Percentiles rank a stretch among this genome's conserved stretches.
phyloP scores from a whole-genome alignment of 1,140 invertebrate species.

The Adoxophyes honmai region DNA sequence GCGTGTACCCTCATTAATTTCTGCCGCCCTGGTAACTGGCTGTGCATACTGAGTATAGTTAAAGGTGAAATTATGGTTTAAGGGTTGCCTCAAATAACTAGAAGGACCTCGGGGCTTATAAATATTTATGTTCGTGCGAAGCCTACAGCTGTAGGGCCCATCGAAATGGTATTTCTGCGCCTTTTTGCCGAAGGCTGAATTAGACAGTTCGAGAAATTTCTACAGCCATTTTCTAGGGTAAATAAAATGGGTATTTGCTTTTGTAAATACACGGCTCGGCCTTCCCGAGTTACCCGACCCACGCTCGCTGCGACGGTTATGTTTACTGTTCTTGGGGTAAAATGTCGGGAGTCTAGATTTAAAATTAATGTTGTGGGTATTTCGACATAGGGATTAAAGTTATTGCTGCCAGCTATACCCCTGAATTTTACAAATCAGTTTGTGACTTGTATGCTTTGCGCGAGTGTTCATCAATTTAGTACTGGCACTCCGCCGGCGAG shows the following conservation, averaged over 20 bases:
- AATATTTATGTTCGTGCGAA: conserved; percentile 15
- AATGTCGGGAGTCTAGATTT: not conserved
- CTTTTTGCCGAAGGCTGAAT: not conserved
- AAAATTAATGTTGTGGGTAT: not conserved
- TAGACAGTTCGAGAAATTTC: conserved; percentile 7
- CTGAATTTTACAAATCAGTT: too few relatives aligned
- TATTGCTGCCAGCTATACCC: too few relatives aligned
- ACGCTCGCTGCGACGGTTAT: not conserved
- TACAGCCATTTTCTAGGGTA: not conserved
- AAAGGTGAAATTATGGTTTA: conserved; percentile 2
- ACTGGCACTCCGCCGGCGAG: too few relatives aligned
- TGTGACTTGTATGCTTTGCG: too few relatives aligned
- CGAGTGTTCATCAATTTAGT: too few relatives aligned
- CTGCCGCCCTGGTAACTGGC: conserved; percentile 55
- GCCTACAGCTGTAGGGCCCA: not conserved
- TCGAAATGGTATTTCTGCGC: not conserved
- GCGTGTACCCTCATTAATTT: conserved; percentile 62
- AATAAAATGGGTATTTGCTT: not conserved
- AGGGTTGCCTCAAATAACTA: conserved; percentile 10
- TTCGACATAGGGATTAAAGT: not conserved
- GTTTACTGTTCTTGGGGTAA: not conserved
- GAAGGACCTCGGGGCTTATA: conserved; percentile 12
- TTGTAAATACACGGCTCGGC: not conserved
- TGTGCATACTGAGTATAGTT: conserved; percentile 43
- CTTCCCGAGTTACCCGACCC: not conserved